A percentile compares a stretch with the other conserved stretches of the same genome.
These are phyloP conservation scores for Orientallactaga sibirica DNA, from an alignment of 2,797 vertebrate genomes.

Conservation along the genomic window DNA sequence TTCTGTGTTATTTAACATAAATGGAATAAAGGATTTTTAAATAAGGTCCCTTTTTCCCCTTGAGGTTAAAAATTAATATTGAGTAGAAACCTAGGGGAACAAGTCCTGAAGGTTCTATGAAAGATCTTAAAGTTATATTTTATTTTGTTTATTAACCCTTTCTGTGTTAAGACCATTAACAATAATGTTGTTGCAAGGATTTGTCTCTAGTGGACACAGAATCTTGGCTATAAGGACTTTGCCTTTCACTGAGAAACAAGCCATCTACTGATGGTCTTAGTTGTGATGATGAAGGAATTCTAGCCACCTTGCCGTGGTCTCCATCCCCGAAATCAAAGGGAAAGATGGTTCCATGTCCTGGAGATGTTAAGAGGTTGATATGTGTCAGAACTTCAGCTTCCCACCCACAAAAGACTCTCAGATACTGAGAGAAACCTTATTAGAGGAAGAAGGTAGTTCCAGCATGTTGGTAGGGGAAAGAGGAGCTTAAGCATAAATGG, in stretches of 20 bases:
- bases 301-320: not conserved
- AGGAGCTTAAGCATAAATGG: not conserved
- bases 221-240: not conserved
- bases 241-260: not conserved
- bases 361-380: not conserved
- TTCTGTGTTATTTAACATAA: constrained; percentile 87
- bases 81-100: constrained; percentile 74
- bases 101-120: constrained; percentile 79
- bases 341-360: not conserved
- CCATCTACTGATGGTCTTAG: not conserved
- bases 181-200: constrained; percentile 48
- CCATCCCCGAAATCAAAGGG: not conserved
- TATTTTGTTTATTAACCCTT: constrained; percentile 74
- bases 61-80: constrained; percentile 85
- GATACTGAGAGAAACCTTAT: not conserved
- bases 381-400: not conserved
- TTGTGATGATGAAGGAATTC: not conserved
- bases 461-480: accelerated
- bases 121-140: constrained; percentile 68
- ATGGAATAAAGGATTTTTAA: constrained; percentile 80
- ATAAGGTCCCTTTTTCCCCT: constrained; percentile 80
- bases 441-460: not conserved
- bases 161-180: constrained; percentile 22
- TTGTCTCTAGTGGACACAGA: not conserved
- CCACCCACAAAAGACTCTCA: not conserved